These are phyloP conservation scores for Hesperia comma DNA, from an alignment of 2,888 invertebrate genomes.

Conservation along the genomic window DNA sequence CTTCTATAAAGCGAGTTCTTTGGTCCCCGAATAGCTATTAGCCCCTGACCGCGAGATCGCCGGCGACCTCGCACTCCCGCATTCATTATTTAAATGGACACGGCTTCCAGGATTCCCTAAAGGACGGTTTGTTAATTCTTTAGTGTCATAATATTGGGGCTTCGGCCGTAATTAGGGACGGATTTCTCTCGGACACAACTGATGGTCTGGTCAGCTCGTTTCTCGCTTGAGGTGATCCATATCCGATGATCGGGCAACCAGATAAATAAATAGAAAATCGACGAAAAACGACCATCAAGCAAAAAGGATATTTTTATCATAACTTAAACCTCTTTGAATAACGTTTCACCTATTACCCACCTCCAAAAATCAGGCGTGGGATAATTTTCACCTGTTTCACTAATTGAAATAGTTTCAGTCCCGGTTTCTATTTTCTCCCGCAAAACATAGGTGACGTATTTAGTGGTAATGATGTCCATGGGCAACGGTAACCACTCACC, in stretches of 20 bases:
- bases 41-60: constrained; percentile 63
- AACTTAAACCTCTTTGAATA: too few species aligned
- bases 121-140: constrained; percentile 36
- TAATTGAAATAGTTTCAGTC: too few species aligned
- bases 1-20: constrained; percentile 72
- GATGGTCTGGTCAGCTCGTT: background rate
- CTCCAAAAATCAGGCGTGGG: too few species aligned
- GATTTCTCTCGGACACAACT: constrained; percentile 2
- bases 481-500: too few species aligned
- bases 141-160: constrained; percentile 28
- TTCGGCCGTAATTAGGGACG: constrained; percentile 3
- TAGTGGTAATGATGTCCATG: too few species aligned
- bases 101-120: constrained; percentile 45
- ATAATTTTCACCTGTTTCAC: too few species aligned
- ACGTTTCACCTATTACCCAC: too few species aligned
- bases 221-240: background rate
- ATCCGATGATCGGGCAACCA: background rate
- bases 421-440: too few species aligned
- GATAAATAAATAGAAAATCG: too few species aligned
- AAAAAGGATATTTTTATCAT: too few species aligned
- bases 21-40: constrained; percentile 76
- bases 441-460: too few species aligned
- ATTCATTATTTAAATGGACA: constrained; percentile 75
- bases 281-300: too few species aligned
- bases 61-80: constrained; percentile 51